Evolutionary conservation across 2,113 vertebrate genomes (phyloP), one percentile per base, ranked within the genome.

Genomic region (Apistogramma diplotaenia): DNA sequence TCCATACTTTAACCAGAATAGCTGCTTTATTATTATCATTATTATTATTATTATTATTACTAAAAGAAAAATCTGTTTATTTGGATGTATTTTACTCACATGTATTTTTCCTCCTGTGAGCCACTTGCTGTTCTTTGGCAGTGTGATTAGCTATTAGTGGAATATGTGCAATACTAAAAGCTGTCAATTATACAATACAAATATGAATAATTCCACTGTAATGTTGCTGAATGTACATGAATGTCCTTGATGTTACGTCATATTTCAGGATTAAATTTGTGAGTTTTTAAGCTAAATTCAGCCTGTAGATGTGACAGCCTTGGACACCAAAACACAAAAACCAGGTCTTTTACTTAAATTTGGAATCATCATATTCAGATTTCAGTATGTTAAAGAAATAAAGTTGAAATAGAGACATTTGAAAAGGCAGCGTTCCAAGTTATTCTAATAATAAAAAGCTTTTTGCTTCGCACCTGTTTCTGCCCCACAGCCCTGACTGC

Each of bases 81-180:
- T 84, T 85, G 55, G 82, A 83, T 89, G 87, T 91, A 84, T 74
- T 81, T 88, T 75, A 83, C 27, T 59, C 90, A 92, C 85, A 83
- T 78, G 82, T 87, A 70, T 89, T 62, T 80, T 60, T 79, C 61
- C 81, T 85, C 75, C 53, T 89, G 90, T 90, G 81, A 89, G 49
- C 76, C 89, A 90, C 84, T 91, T 83, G 85, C 87, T 92, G 82
- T 92, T 91, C 74, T 89, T 91, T 86, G 86, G 81, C 86, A 86
- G 84, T 91, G 90, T 89, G 86, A 89, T 89, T 91, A 85, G 85
- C 80, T 90, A 81, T 92, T 91, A 92, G 92, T 94, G 85, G 89
- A 94, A 89, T 77, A 87, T 84, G 92, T 94, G 91, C 93, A 94
- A 94, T 95, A 92, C 93, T 95, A 92, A 93, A 94, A 89, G 10